Conservation (phyloP, 2,113 vertebrate genomes). For the Petromus typicus region DNA sequence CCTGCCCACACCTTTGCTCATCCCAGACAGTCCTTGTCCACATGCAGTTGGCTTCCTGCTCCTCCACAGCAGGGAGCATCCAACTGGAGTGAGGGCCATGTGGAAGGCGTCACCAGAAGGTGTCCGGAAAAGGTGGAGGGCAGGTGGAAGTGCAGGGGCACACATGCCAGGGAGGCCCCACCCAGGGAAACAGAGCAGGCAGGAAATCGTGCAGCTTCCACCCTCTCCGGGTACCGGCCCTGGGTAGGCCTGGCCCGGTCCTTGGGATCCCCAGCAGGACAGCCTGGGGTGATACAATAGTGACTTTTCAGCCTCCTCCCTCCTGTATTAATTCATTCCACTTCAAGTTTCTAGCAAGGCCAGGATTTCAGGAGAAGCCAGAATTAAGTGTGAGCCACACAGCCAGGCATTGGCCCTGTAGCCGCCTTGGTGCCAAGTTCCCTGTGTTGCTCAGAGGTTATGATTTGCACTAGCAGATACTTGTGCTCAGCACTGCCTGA, state of each 20-base stretch:
- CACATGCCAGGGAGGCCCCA: neutral
- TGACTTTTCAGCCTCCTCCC: neutral
- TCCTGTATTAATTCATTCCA: neutral
- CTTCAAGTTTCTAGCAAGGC: fast-evolving
- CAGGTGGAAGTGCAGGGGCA: too few relatives aligned
- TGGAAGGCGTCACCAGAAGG: too few relatives aligned
- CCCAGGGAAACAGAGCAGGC: neutral
- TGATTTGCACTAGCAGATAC: neutral
- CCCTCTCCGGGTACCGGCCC: neutral
- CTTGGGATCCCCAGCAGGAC: neutral
- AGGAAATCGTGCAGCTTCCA: neutral
- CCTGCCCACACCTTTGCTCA: neutral
- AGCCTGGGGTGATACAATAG: neutral
- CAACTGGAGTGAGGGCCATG: fast-evolving
- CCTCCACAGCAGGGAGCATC: neutral
- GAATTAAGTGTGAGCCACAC: neutral
- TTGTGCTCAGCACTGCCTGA: fast-evolving
- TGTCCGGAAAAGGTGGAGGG: neutral
- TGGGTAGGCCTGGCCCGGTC: neutral
- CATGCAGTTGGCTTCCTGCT: neutral
- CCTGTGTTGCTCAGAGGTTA: fast-evolving
- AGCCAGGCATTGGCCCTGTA: neutral
- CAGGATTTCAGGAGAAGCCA: neutral
- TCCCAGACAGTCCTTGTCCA: too few relatives aligned
- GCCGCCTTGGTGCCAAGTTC: fast-evolving